Evolutionary conservation across 1,140 invertebrate genomes (phyloP).

Genomic region (Oedothorax gibbosus): DNA sequence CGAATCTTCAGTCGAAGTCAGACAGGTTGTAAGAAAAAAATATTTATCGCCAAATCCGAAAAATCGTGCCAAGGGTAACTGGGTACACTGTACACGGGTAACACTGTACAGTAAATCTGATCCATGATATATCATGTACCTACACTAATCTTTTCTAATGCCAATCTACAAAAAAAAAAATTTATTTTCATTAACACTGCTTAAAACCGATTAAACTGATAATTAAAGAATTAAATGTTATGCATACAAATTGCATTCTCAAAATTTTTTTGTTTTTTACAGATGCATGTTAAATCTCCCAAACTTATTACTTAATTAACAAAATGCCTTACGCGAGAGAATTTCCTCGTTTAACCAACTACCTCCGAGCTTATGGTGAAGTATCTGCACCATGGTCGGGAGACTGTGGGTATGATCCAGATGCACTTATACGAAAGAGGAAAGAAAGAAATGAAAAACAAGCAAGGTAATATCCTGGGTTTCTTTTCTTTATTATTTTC

Average conservation of each 20-base stretch:
- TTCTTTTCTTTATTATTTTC: too few species aligned
- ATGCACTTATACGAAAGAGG: constrained; percentile 18
- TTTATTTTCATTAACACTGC: background rate
- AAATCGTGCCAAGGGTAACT: too few species aligned
- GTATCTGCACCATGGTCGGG: constrained; percentile 44
- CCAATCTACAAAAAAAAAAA: background rate
- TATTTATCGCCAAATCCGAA: too few species aligned
- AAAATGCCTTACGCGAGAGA: constrained; percentile 8
- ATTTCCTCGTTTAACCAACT: constrained; percentile 36
- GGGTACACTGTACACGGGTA: too few species aligned
- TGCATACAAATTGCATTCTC: background rate
- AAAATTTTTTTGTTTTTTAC: too few species aligned
- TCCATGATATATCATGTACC: background rate
- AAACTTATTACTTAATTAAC: background rate
- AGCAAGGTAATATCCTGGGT: background rate
- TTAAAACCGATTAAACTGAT: background rate
- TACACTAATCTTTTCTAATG: background rate
- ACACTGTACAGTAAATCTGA: too few species aligned
- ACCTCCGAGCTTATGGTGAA: constrained; percentile 19
- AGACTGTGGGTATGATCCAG: background rate
- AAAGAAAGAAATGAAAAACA: constrained; percentile 25
- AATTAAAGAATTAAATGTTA: background rate
- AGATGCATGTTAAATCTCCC: too few species aligned
- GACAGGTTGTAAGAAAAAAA: too few species aligned
- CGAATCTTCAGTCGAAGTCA: too few species aligned